Base-by-base conservation (phyloP, 2,113 vertebrate species). In the Pelvicachromis taeniatus region DNA sequence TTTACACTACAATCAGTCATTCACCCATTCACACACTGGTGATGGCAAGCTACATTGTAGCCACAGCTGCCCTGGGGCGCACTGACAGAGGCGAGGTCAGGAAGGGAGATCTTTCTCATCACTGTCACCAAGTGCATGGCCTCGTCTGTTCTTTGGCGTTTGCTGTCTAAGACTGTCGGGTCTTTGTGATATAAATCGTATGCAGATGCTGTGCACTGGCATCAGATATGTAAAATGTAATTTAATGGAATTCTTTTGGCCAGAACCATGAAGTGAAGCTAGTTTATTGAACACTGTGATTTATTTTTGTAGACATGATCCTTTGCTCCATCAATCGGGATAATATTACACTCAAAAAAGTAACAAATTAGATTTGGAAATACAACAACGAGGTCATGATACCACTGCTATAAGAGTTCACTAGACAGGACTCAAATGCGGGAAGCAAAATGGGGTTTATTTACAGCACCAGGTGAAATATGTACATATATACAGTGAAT, bases 181-280 rank as follows among this genome's bases (percentile, higher is more conserved):
- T 55, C 21, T 55, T 0, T 55, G 23, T 1, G 23, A 58, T 58
- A 58, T 58, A 16, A 58, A 58, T 7, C 55, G 8, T 4, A 58
- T 58, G 53, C 23, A 55, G 21, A 55, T 55, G 23, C 29, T 58
- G 23, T 58, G 55, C 55, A 29, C 55, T 9, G 23, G 55, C 13
- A 58, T 8, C 23, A 56, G 4, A 56, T 0, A 58, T 14, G 23
- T 56, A 29, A 56, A 56, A 56, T 0, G 14, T 4, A 56, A 8
- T 56, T 56, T 29, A 56, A 26, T 29, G 11, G 23, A 29, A 3
- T 26, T 56, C n/a, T 56, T 56, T 14, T 14, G 0, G 21, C 12
- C 12, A 56, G 54, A 56, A 56, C 54, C 54, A 56, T 56, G 54
- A 56, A 0, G 54, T 26, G 54, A 56, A 56, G 13, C 6, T 56